phyloP scores from a whole-genome alignment of 30 jellyfish, hydroid and myxozoan genomes.

The Turritopsis dohrnii region DNA sequence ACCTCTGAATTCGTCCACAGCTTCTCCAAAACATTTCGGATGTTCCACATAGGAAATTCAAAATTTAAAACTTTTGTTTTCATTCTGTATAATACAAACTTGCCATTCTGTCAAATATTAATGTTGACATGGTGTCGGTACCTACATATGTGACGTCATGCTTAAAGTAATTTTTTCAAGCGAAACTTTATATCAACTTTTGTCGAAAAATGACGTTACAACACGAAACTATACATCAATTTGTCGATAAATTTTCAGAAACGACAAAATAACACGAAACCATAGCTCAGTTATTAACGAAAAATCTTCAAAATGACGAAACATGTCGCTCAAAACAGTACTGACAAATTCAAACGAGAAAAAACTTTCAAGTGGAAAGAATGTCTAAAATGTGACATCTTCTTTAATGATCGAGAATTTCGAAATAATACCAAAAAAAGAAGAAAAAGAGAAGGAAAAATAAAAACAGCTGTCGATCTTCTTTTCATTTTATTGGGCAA shows the following conservation, averaged over 20 bases:
- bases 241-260: neutral
- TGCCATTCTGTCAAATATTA: neutral
- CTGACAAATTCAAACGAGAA: too few species aligned
- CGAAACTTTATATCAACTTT: too few species aligned
- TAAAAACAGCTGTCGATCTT: neutral
- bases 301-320: neutral
- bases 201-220: too few species aligned
- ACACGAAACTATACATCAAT: too few species aligned
- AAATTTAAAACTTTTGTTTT: neutral
- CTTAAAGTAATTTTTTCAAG: too few species aligned
- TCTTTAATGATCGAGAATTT: neutral
- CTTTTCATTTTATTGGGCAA: too few species aligned
- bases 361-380: neutral
- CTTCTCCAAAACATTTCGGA: constrained; percentile 54
- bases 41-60: constrained; percentile 48
- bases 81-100: neutral
- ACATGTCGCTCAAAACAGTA: neutral
- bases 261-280: neutral
- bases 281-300: neutral
- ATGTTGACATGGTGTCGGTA: too few species aligned
- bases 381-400: neutral
- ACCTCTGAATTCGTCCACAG: constrained; percentile 67
- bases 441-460: neutral
- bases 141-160: too few species aligned
- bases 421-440: too few species aligned